These are phyloP conservation scores for Agrochola lota DNA, from an alignment of 2,888 invertebrate species.

Conservation along the genomic window DNA sequence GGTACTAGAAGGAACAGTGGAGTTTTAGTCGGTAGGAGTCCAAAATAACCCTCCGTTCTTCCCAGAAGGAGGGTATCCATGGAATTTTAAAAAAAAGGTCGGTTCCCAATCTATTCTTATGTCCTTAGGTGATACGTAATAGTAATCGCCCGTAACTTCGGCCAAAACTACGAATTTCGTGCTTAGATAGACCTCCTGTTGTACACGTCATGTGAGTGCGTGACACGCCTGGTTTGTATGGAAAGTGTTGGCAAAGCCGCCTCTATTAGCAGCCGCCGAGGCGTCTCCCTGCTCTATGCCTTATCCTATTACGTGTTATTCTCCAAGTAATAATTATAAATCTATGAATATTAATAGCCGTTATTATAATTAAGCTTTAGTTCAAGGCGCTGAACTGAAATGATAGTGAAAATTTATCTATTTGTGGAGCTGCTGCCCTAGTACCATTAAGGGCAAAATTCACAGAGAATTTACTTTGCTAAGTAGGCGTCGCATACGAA, in stretches of 20 bases:
- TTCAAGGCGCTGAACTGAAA: constrained; percentile 25
- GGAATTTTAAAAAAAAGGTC: too few relatives aligned
- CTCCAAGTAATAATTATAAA: constrained; percentile 60
- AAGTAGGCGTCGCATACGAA: neutral
- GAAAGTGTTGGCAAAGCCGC: neutral
- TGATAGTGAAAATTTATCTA: constrained; percentile 1
- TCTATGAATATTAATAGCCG: constrained; percentile 67
- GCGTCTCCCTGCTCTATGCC: neutral
- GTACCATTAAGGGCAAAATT: neutral
- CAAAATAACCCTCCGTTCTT: too few relatives aligned
- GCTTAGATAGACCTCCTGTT: too few relatives aligned
- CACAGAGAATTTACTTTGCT: neutral
- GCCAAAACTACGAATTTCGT: too few relatives aligned
- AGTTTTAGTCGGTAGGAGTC: too few relatives aligned
- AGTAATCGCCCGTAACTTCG: too few relatives aligned
- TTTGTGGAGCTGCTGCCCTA: neutral
- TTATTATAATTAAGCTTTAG: constrained; percentile 57
- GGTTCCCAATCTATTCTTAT: too few relatives aligned
- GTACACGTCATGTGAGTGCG: too few relatives aligned
- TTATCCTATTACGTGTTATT: constrained; percentile 57
- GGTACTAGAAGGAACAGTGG: too few relatives aligned
- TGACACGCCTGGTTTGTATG: too few relatives aligned
- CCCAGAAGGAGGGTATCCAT: too few relatives aligned
- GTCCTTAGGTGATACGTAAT: too few relatives aligned
- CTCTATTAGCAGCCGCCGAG: neutral